Base-by-base conservation (phyloP, 2,113 vertebrate genomes). In the Paedocypris sp. region DNA sequence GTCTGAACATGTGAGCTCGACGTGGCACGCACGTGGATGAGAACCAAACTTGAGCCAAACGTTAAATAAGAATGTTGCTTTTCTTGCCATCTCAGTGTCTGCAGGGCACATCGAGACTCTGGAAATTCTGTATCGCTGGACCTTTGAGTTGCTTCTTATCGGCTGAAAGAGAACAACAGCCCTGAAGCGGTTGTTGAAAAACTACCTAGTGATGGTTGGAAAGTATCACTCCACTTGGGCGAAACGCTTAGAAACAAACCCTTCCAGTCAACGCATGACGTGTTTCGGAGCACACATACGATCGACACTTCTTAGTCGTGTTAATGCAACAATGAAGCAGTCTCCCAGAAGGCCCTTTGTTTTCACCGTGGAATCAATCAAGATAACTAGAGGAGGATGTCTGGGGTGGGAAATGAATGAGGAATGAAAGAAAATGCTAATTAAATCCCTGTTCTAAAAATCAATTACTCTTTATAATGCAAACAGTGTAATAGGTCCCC, bases 381-480 rank as follows among this genome's bases (percentile, higher is more conserved):
- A 62, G 71, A 76, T 79, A 73, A 77, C 70, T 69, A 68, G 61
- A 28, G 56, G 39, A 67, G 67, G 66, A 51, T 68, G 41, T 70
- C 50, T 63, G 67, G 53, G 69, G 66, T 62, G 33, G 64, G 72
- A 76, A 77, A 48, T 61, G 60, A 73, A 77, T 64, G 60, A 51
- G 63, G 66, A 48, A 63, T 64, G 51, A 62, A 11, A 41, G 70
- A 68, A 60, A 73, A 76, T 65, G 59, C 66, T 74, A 77, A 82
- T 82, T 81, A 83, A 79, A 73, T 23, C 52, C 64, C 52, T 35
- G 60, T 73, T 66, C 31, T 46, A 54, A 73, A 74, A 80, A 80
- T 80, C 72, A 75, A 75, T 72, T 73, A 57, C 69, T 73, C 69
- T 73, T 80, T 76, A 69, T 77, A 75, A 80, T 75, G 68, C 73